Evolutionary conservation across 1,140 invertebrate species (phyloP).

Genomic region (Ceratosolen fusciceps): DNA sequence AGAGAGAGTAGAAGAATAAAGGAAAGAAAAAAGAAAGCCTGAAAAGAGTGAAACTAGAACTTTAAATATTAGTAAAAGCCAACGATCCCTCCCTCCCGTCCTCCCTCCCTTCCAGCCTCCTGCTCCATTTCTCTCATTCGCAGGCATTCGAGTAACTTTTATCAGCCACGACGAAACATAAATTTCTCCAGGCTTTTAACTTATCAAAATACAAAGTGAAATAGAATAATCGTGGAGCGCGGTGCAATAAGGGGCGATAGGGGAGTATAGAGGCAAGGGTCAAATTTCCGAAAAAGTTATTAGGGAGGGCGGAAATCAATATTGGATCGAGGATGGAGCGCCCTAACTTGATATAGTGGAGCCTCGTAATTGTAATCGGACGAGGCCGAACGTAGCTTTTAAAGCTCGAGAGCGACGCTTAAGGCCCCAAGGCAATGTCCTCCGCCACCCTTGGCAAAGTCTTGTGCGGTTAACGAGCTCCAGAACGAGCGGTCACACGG

Average conservation of each 20-base stretch:
- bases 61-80: constrained; percentile 5
- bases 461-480: constrained; percentile 7
- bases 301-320: constrained; percentile 29
- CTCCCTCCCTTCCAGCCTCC: background rate
- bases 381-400: background rate
- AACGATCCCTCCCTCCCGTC: too few relatives aligned
- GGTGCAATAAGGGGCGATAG: too few relatives aligned
- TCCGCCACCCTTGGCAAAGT: background rate
- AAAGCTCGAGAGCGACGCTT: background rate
- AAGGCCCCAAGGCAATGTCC: too few relatives aligned
- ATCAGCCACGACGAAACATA: background rate
- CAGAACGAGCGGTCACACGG: background rate
- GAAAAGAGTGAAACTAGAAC: too few relatives aligned
- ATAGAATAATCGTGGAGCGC: constrained; percentile 4
- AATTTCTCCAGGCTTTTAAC: background rate
- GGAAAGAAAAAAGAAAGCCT: too few relatives aligned
- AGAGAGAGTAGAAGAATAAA: too few relatives aligned
- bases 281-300: constrained; percentile 21
- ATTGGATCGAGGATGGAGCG: background rate
- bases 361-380: constrained; percentile 24
- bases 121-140: too few relatives aligned
- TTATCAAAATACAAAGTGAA: constrained; percentile 14
- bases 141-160: background rate
- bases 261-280: background rate
- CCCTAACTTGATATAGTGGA: background rate